Evolutionary conservation across 2,888 invertebrate genomes (phyloP).

Genomic region (Toxonevra muliebris): DNA sequence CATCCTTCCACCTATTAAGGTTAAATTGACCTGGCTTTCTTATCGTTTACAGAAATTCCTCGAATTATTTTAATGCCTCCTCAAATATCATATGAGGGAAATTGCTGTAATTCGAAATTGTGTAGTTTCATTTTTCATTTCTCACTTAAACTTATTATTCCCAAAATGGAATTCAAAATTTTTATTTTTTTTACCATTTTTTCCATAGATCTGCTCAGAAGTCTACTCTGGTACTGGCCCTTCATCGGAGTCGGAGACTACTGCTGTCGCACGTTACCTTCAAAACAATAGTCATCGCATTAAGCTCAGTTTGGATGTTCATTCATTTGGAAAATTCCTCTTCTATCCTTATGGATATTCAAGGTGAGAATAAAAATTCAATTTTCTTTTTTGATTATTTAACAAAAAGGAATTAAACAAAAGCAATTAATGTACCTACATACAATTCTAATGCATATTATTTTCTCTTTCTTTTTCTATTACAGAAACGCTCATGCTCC

Average conservation of each 20-base stretch:
- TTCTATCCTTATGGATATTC: constrained; percentile 65
- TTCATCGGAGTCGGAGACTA: constrained; percentile 62
- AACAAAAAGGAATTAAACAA: constrained; percentile 50
- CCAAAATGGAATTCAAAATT: too few species aligned
- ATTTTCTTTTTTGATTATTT: background rate
- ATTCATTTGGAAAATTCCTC: constrained; percentile 64
- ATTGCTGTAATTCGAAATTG: too few species aligned
- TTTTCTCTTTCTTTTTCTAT: constrained; percentile 16
- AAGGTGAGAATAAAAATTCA: constrained; percentile 48
- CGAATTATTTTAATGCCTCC: too few species aligned
- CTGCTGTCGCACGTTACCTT: constrained; percentile 58
- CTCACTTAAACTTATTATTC: too few species aligned
- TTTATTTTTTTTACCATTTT: constrained; percentile 6
- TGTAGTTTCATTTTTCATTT: too few species aligned
- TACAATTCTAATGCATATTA: background rate
- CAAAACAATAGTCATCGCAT: constrained; percentile 60
- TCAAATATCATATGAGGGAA: too few species aligned
- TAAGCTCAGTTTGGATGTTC: constrained; percentile 63
- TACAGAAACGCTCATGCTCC: constrained; percentile 57
- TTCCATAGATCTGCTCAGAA: constrained; percentile 60
- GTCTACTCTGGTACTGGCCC: constrained; percentile 60
- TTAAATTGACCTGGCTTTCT: too few species aligned
- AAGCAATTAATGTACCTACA: constrained; percentile 38
- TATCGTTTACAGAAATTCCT: too few species aligned
- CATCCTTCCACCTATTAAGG: too few species aligned